A percentile compares a stretch with the other conserved stretches of the same genome.
Conservation (phyloP, 2,113 vertebrate genomes). For the Hippocampus guttulatus region DNA sequence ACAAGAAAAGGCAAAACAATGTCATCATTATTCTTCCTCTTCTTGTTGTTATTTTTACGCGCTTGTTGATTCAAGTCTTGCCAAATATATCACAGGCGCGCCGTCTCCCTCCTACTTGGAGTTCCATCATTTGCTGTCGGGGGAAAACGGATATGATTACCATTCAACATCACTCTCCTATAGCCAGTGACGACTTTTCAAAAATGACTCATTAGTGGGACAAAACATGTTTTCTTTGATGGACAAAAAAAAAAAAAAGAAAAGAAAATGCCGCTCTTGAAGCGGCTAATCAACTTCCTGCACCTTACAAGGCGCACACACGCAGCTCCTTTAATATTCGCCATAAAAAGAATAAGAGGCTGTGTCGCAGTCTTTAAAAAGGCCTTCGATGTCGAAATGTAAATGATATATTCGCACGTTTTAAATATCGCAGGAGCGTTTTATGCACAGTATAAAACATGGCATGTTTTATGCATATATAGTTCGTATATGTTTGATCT, state of each 20-base stretch:
- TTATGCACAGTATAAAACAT: no score
- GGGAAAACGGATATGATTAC: neutral
- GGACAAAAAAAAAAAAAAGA: neutral
- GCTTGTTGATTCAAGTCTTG: slow-evolving; percentile 42
- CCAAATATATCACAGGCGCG: slow-evolving; percentile 38
- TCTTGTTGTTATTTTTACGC: slow-evolving; percentile 16
- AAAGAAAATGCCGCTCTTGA: neutral
- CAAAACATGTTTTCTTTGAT: neutral
- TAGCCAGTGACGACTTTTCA: neutral
- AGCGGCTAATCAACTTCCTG: slow-evolving; percentile 1
- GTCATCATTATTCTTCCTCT: slow-evolving; percentile 39
- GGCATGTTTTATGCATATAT: no score
- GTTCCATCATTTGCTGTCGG: neutral
- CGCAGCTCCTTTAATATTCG: neutral
- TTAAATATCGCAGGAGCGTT: no score
- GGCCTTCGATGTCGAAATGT: neutral
- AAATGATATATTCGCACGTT: neutral
- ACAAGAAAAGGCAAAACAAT: slow-evolving; percentile 22
- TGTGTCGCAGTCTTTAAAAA: neutral
- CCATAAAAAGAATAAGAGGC: neutral
- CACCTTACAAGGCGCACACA: neutral
- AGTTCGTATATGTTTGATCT: no score
- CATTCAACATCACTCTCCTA: neutral
- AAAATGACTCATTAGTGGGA: neutral
- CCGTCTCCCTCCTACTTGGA: slow-evolving; percentile 4